Base-by-base conservation (phyloP, 2,888 invertebrate genomes). In the Caenorhabditis japonica region DNA sequence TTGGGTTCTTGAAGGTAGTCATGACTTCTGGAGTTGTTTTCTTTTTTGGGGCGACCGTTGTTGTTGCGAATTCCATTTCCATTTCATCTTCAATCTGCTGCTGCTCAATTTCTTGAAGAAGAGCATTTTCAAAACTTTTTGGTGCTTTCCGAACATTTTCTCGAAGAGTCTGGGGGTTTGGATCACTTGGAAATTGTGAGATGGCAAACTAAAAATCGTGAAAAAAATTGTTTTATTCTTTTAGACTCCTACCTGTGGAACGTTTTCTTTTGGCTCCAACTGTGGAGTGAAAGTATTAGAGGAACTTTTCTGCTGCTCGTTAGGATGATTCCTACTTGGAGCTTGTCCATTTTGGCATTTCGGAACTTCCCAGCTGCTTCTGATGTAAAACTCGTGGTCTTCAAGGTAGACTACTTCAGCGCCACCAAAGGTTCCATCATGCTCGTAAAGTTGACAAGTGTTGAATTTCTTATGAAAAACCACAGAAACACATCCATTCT, bases 381-480 rank as follows among this genome's bases (percentile, higher is more conserved):
- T 34, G n/a, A 71, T 62, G 43, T 77, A 80, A 21, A 73, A 76
- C n/a, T 80, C 80, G 43, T 80, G 77, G 25, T 71, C 68, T 23
- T 74, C 69, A n/a, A 71, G 58, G 15, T 74, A 62, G 3, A 80
- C 76, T 3, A 80, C 74, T 38, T 60, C 61, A n/a, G 75, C 71
- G 0, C 75, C 75, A 10, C 66, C 51, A 19, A 44, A 53, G 10
- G 53, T 60, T 34, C 79, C 79, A 46, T 77, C 77, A 30, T 80
- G 80, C 5, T 76, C 76, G 44, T 77, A 80, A 5, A 80, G 49
- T 46, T 84, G 84, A 51, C 85, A 85, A 0, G 84, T 84, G 8
- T 76, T 77, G 56, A 80, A 83, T 23, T 81, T 77, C 46, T 76
- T 76, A 36, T 85, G 85, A 62, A 83, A 85, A 4, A 85, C 85